Percentiles rank a stretch among this genome's conserved stretches.
Conservation (phyloP, 1,140 invertebrate species). For the Oreohelix idahoensis region DNA sequence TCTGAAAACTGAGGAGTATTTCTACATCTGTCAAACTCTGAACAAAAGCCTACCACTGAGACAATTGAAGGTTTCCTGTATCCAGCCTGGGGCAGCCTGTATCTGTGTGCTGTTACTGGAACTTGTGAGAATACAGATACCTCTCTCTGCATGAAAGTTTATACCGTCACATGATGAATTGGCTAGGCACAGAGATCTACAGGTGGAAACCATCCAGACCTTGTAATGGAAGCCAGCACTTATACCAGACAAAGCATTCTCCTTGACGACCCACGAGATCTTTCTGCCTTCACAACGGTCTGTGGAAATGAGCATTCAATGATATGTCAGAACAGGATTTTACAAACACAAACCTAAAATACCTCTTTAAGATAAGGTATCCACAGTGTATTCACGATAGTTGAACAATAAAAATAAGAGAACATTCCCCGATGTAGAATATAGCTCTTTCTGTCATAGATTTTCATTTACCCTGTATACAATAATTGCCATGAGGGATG, state of each 20-base stretch:
- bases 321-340: too few relatives aligned
- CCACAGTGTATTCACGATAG: too few relatives aligned
- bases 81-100: conserved; percentile 47
- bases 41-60: conserved; percentile 41
- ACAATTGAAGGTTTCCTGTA: conserved; percentile 45
- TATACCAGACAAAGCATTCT: conserved; percentile 20
- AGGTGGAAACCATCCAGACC: conserved; percentile 48
- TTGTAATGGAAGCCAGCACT: conserved; percentile 24
- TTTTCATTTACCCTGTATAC: too few relatives aligned
- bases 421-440: too few relatives aligned
- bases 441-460: too few relatives aligned
- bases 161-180: conserved; percentile 43
- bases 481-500: too few relatives aligned
- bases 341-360: too few relatives aligned
- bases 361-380: too few relatives aligned
- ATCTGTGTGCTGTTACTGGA: neutral
- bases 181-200: conserved; percentile 42
- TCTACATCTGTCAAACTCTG: too few relatives aligned
- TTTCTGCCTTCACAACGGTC: conserved; percentile 50
- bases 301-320: conserved; percentile 14
- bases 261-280: conserved; percentile 44
- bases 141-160: conserved; percentile 41
- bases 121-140: conserved; percentile 33
- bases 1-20: too few relatives aligned
- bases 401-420: too few relatives aligned